These are phyloP conservation scores for Neopelma chrysocephalum DNA, from an alignment of 2,797 vertebrate species.

Conservation along the genomic window DNA sequence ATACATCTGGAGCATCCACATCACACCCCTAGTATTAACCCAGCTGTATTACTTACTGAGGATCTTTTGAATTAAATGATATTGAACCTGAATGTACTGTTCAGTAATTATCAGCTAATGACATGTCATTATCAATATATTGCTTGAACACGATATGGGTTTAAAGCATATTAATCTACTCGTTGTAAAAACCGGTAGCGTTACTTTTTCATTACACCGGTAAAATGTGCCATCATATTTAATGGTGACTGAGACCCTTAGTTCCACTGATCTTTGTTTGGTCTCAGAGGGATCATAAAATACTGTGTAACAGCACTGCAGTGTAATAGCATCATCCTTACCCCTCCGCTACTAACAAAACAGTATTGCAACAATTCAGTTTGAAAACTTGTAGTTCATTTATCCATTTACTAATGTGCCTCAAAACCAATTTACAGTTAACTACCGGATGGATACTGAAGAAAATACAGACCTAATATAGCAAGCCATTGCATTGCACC, in stretches of 20 bases:
- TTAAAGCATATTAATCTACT: background rate
- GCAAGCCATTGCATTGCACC: background rate
- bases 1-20: background rate
- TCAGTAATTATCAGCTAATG: background rate
- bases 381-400: slow-evolving; percentile 16
- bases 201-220: background rate
- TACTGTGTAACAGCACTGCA: background rate
- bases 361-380: background rate
- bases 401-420: background rate
- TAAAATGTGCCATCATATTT: background rate
- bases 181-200: background rate
- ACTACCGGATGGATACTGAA: background rate
- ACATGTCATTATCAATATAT: background rate
- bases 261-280: slow-evolving; percentile 1
- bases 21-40: background rate
- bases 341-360: background rate
- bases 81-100: background rate
- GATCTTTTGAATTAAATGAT: background rate
- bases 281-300: background rate
- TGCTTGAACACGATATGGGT: background rate
- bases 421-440: slow-evolving; percentile 19
- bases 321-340: background rate
- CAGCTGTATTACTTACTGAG: background rate
- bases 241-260: background rate
- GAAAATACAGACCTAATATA: background rate